Percentiles rank a stretch among this genome's conserved stretches.
phyloP scores from a whole-genome alignment of 2,113 vertebrate species.

The Myotis lucifugus region DNA sequence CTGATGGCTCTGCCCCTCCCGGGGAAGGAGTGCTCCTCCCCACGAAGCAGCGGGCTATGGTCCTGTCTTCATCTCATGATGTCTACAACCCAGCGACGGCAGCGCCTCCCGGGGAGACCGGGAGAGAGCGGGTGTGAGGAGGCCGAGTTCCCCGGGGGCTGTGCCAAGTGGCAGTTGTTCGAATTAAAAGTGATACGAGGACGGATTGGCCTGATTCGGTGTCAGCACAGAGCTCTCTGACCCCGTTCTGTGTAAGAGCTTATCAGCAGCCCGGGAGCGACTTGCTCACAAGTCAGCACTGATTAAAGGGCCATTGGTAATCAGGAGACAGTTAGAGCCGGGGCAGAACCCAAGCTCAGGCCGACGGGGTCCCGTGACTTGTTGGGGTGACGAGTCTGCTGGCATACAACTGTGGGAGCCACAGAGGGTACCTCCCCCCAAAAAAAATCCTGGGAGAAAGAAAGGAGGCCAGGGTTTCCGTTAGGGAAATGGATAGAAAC shows the following conservation, averaged over 20 bases:
- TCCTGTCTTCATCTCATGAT: background rate
- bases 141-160: background rate
- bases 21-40: background rate
- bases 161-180: background rate
- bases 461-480: background rate
- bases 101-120: background rate
- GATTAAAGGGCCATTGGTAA: constrained; percentile 33
- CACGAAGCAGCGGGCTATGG: background rate
- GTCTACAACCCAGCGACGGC: background rate
- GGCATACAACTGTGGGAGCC: background rate
- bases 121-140: background rate
- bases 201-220: background rate
- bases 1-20: background rate
- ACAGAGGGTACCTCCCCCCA: background rate
- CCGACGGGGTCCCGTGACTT: background rate
- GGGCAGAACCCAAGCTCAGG: background rate
- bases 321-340: background rate
- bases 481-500: background rate
- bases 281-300: background rate
- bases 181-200: background rate
- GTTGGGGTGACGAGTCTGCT: background rate
- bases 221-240: background rate
- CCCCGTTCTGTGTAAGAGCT: constrained; percentile 14
- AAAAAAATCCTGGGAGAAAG: background rate
- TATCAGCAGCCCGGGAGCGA: background rate